Evolutionary conservation across 37 sponge, comb jelly and placozoan species (phyloP).

Genomic region (Trichoplax adhaerens): DNA sequence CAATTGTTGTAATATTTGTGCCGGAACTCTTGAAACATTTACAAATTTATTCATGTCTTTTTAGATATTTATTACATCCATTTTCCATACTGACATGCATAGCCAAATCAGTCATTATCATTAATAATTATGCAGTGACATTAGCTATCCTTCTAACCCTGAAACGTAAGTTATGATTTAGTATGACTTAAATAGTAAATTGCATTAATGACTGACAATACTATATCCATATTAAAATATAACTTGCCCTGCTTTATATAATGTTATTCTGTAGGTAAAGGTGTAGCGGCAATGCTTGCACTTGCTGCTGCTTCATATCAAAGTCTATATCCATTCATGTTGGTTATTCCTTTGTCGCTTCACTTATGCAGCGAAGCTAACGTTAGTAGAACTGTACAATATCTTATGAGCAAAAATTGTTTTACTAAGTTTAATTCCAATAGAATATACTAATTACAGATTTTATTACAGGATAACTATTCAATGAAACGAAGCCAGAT

Average conservation of each 20-base stretch:
- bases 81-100: conserved; percentile 51
- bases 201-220: no score
- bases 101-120: conserved; percentile 34
- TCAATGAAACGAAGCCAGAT: neutral
- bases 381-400: conserved; percentile 1
- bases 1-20: no score
- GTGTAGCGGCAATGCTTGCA: conserved; percentile 38
- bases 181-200: no score
- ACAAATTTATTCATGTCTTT: neutral
- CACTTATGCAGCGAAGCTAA: conserved; percentile 1
- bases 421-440: neutral
- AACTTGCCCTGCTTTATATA: neutral
- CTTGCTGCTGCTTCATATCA: conserved; percentile 54
- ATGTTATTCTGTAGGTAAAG: conserved; percentile 8
- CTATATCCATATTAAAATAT: no score
- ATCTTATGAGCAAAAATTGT: neutral
- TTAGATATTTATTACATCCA: conserved; percentile 71
- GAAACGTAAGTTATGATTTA: conserved; percentile 24
- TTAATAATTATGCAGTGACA: conserved; percentile 28
- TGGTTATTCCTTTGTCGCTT: conserved; percentile 52
- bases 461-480: no score
- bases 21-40: no score
- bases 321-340: conserved; percentile 70
- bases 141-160: conserved; percentile 29
- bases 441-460: no score